Evolutionary conservation across 1,140 invertebrate species (phyloP), one percentile per base, ranked within the genome.

Genomic region (Conopomorpha cramerella): DNA sequence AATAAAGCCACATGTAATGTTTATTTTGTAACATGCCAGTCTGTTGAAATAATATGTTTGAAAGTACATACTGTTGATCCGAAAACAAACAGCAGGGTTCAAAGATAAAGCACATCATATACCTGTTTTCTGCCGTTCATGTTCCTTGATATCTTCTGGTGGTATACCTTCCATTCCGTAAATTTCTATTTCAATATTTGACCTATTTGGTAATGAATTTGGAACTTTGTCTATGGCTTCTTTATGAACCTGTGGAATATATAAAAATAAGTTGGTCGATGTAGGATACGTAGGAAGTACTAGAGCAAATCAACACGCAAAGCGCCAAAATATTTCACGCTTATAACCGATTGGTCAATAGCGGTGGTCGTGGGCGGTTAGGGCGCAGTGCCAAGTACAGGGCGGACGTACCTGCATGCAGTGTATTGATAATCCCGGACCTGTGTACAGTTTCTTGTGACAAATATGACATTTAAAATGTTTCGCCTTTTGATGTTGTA

Each of bases 101-200:
- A 39, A 18, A 46, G 55, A 56, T 41, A 43, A 48, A 56, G 52
- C 51, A 51, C 39, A 63, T 64, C 73, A 74, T 71, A 73, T 73
- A 78, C 77, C 85, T 74, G 84, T 82, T 74, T 91, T 90, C 62
- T 93, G 88, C 56, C 86, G 86, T 79, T 98, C 95, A 79, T 98
- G 96, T 67, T 96, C 92, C 64, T 91, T 90, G 26, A 96, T 65
- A 83, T 98, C 96, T 57, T 92, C 92, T 43, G 92, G 86, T 14
- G 98, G 97, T 58, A 99, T 99, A 45, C 98, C 98, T 85, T 99
- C 96, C 97, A 99, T 99, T 49, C 98, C 98, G 85, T 99, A 99
- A 59, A 99, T 99, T 87, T 99, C 98, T 72, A 99, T 95, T 82
- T 99, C 96, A 64, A 98, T 96, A 81, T 97, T 98, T 57, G 94